Conservation (phyloP, 64 coral and sea anemone species). For the Pachyseris speciosa region DNA sequence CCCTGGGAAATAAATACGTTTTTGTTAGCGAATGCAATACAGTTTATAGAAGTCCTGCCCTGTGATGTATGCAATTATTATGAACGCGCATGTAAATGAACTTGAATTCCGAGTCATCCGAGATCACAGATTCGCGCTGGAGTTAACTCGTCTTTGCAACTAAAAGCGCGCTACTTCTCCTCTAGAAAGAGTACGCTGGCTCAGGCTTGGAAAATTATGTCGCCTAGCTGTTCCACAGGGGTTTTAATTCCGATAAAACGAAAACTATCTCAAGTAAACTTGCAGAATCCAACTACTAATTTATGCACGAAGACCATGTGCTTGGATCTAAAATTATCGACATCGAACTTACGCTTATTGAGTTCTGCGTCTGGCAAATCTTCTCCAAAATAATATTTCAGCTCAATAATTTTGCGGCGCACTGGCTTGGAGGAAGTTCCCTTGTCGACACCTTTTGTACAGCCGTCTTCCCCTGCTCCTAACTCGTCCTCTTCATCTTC, state of each 20-base stretch:
- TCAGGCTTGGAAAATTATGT: background rate
- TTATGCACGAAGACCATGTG: slow-evolving; percentile 88
- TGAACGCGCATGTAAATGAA: slow-evolving; percentile 24
- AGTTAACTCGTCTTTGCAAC: background rate
- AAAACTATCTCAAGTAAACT: background rate
- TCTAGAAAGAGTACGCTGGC: background rate
- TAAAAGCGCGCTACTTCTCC: background rate
- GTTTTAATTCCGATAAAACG: background rate
- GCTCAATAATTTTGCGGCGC: slow-evolving; percentile 89
- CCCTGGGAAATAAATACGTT: background rate
- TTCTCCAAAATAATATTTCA: slow-evolving; percentile 98
- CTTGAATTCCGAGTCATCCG: slow-evolving; percentile 40
- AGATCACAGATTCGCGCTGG: slow-evolving; percentile 1
- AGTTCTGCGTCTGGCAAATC: slow-evolving; percentile 94
- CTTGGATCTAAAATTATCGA: slow-evolving; percentile 64
- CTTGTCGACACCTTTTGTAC: slow-evolving; percentile 13
- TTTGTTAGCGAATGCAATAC: background rate
- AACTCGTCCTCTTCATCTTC: slow-evolving; percentile 70
- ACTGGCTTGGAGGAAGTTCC: slow-evolving; percentile 82
- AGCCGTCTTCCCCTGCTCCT: slow-evolving; percentile 14
- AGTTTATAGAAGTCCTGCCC: slow-evolving; percentile 54
- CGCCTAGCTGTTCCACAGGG: background rate
- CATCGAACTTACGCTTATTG: slow-evolving; percentile 81
- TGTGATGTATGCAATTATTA: slow-evolving; percentile 68
- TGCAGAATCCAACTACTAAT: slow-evolving; percentile 15